Conservation (phyloP, 2,888 invertebrate genomes). For the Mylabris sibirica region DNA sequence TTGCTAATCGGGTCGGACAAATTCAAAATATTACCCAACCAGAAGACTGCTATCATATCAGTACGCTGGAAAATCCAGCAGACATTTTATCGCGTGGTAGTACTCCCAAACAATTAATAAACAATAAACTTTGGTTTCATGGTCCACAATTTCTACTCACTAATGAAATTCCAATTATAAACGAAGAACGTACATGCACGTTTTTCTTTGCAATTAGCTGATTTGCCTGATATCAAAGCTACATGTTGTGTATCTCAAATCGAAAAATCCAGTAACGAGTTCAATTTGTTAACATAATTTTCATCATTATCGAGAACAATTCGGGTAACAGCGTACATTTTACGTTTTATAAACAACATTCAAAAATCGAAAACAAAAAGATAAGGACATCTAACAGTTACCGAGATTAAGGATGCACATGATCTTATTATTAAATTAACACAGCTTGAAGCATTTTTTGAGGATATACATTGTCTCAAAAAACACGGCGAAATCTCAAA, state of each 20-base stretch:
- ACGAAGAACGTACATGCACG: too few species aligned
- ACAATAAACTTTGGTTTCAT: not conserved
- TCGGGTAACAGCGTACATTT: not conserved
- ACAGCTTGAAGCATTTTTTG: not conserved
- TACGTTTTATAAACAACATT: not conserved
- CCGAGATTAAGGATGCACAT: not conserved
- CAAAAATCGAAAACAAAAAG: not conserved
- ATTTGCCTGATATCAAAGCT: not conserved
- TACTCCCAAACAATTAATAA: not conserved
- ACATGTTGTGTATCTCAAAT: not conserved
- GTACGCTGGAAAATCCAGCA: not conserved
- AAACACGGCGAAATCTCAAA: not conserved
- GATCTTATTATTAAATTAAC: not conserved
- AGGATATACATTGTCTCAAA: not conserved
- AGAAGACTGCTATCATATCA: not conserved
- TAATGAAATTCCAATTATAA: not conserved
- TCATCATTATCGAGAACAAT: not conserved
- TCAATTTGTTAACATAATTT: not conserved
- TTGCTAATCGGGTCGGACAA: slow-evolving; percentile 37
- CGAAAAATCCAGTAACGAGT: not conserved
- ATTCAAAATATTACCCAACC: slow-evolving; percentile 18
- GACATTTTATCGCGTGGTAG: not conserved
- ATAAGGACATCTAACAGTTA: not conserved
- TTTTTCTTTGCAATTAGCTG: not conserved
- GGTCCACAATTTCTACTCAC: not conserved